Percentiles rank a stretch among this genome's conserved stretches.
Conservation (phyloP, 2,797 vertebrate species). For the Carduelis carduelis region DNA sequence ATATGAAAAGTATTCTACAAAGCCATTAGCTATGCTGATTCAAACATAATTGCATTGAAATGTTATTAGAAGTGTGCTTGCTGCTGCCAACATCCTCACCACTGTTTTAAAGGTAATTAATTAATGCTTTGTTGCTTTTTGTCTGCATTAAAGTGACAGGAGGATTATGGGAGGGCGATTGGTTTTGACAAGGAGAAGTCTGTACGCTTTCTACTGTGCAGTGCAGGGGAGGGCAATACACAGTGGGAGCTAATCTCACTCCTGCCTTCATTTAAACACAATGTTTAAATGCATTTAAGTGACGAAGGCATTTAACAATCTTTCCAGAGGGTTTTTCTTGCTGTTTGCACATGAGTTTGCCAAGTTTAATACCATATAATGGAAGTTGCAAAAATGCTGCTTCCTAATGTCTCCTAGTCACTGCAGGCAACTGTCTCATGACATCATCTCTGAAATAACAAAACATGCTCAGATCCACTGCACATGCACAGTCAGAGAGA, state of each 20-base stretch:
- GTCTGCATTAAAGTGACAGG: slow-evolving; percentile 58
- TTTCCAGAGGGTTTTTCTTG: slow-evolving; percentile 36
- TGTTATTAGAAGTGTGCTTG: not conserved
- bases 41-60: not conserved
- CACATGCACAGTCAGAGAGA: not conserved
- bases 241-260: slow-evolving; percentile 46
- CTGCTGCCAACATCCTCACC: slow-evolving; percentile 35
- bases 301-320: slow-evolving; percentile 51
- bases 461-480: not conserved
- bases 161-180: slow-evolving; percentile 55
- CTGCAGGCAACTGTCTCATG: slow-evolving; percentile 1
- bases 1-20: not conserved
- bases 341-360: slow-evolving; percentile 29
- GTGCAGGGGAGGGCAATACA: slow-evolving; percentile 28
- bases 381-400: slow-evolving; percentile 27
- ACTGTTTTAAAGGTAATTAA: slow-evolving; percentile 60
- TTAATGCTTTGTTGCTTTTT: slow-evolving; percentile 64
- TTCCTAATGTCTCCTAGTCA: not conserved
- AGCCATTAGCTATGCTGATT: not conserved
- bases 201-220: slow-evolving; percentile 11
- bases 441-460: slow-evolving; percentile 2
- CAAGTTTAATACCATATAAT: slow-evolving; percentile 43
- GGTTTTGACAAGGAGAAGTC: slow-evolving; percentile 61
- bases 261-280: slow-evolving; percentile 52
- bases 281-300: slow-evolving; percentile 59